Evolutionary conservation across 2,113 vertebrate genomes (phyloP), one percentile per base, ranked within the genome.

Genomic region (Sebastes fasciatus): DNA sequence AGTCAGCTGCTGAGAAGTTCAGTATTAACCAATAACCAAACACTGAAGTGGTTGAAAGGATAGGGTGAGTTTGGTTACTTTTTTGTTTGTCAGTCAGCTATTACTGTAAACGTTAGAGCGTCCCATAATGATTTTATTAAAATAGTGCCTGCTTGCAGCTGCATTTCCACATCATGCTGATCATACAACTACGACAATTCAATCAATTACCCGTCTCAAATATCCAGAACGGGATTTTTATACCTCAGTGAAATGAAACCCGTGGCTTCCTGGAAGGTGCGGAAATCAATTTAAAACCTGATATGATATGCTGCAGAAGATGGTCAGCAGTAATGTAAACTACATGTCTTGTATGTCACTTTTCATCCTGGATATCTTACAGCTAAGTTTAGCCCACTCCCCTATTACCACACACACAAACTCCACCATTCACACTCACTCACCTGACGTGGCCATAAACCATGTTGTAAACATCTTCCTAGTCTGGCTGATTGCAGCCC

Each of bases 391-490:
- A 64, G 21, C 45, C 61, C 34, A 5, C 26, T 21, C 42, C 45
- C 46, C 45, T 77, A 79, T 86, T 9, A 68, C 67, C 17, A 26
- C 79, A 84, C 79, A 84, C 71, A 79, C 87, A n/a, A n/a, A 60
- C 80, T 17, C 48, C 80, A 6, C 69, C 79, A 60, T 57, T 77
- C 54, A 64, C 79, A 76, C 49, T 62, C 70, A 51, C 79, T 91
- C 88, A 93, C 90, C 91, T 93, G 88, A 92, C 84, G 73, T 45
- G 54, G 83, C 82, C 76, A 55, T 92, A 84, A 93, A 90, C 58
- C 86, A 64, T 62, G 82, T 55, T 77, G 79, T 87, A 89, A 92
- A 89, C 83, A 82, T 88, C 84, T 42, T 73, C 74, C 54, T 48
- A 72, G 74, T 85, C 75, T 61, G 83, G 66, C 80, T 88, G 87